Evolutionary conservation across 1,140 invertebrate genomes (phyloP).

Genomic region (Phymastichus coffea): DNA sequence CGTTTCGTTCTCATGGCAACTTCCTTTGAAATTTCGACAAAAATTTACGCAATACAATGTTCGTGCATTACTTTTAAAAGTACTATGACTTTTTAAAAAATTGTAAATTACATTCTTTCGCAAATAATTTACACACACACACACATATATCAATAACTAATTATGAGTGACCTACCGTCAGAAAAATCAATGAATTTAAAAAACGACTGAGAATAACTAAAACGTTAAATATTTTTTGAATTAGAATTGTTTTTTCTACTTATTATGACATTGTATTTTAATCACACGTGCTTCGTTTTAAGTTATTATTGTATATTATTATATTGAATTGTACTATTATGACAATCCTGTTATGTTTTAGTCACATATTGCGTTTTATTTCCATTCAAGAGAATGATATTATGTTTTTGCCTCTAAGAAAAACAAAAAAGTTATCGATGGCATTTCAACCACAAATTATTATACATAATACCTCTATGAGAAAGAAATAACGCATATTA

Average conservation of each 20-base stretch:
- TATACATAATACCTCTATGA: background rate
- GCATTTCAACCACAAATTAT: no score
- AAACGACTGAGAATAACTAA: no score
- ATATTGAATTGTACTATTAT: constrained; percentile 14
- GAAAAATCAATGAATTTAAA: background rate
- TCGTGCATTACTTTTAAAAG: background rate
- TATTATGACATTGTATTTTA: no score
- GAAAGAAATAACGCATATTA: no score
- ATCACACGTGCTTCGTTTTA: background rate
- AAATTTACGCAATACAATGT: constrained; percentile 13
- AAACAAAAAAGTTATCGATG: no score
- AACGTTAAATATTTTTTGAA: constrained; percentile 1
- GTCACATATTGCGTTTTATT: background rate
- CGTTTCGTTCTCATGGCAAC: background rate
- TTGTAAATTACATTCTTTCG: constrained; percentile 7
- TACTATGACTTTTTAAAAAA: background rate
- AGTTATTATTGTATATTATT: background rate
- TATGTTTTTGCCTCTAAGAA: no score
- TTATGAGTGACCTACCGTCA: background rate
- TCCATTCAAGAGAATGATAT: background rate
- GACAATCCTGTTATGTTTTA: background rate
- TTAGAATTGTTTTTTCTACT: background rate
- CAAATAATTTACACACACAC: no score
- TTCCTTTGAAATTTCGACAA: background rate
- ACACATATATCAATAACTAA: no score